These are phyloP conservation scores for Prochilodus magdalenae DNA, from an alignment of 2,113 vertebrate species.

Conservation along the genomic window DNA sequence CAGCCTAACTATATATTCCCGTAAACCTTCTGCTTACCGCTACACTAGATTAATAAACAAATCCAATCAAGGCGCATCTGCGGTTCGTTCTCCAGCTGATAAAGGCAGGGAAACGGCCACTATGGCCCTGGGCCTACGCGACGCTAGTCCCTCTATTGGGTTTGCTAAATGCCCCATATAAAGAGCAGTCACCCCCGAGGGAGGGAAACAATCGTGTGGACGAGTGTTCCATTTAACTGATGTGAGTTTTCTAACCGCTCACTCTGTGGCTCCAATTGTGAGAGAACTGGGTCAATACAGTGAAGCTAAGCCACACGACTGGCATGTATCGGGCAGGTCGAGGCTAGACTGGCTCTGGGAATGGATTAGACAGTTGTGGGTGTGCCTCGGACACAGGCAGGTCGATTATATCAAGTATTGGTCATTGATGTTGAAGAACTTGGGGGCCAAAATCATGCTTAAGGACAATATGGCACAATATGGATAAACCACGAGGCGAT, in stretches of 20 bases:
- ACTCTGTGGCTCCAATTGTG: slow-evolving; percentile 60
- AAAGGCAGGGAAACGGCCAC: slow-evolving; percentile 66
- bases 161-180: slow-evolving; percentile 75
- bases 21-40: background rate
- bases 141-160: slow-evolving; percentile 71
- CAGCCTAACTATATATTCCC: background rate
- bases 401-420: background rate
- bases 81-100: slow-evolving; percentile 60
- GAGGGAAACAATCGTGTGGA: slow-evolving; percentile 71
- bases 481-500: too few relatives aligned
- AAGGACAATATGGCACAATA: background rate
- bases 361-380: slow-evolving; percentile 13
- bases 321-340: slow-evolving; percentile 52
- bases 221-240: slow-evolving; percentile 74
- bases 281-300: slow-evolving; percentile 72
- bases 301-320: slow-evolving; percentile 73
- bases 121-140: slow-evolving; percentile 71
- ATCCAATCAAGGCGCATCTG: slow-evolving; percentile 71
- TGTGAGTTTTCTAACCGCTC: slow-evolving; percentile 64
- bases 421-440: background rate
- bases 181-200: slow-evolving; percentile 66
- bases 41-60: slow-evolving; percentile 59
- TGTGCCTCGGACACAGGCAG: background rate
- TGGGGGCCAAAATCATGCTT: background rate
- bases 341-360: slow-evolving; percentile 28